A percentile compares a stretch with the other conserved stretches of the same genome.
Conservation (phyloP, 1,140 invertebrate species). For the Phocides pigmalion region DNA sequence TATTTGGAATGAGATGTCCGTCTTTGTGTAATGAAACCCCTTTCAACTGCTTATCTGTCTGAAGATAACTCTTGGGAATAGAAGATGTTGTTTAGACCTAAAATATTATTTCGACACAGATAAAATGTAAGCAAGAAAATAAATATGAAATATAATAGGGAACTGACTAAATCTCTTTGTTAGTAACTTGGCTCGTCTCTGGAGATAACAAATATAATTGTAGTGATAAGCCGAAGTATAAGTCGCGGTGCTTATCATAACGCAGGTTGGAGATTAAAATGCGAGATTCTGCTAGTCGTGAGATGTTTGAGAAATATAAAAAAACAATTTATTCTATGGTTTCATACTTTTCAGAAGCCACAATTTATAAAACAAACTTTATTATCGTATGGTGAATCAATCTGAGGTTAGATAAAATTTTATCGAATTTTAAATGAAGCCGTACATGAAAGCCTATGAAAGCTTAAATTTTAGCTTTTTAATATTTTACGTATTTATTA, state of each 20-base stretch:
- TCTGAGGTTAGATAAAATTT: too few relatives aligned
- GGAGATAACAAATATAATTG: slow-evolving; percentile 19
- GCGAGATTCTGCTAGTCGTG: background rate
- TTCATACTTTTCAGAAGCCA: too few relatives aligned
- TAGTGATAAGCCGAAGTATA: slow-evolving; percentile 20
- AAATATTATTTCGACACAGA: slow-evolving; percentile 9
- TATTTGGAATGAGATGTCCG: too few relatives aligned
- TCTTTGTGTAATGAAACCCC: slow-evolving; percentile 10
- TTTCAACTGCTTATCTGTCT: slow-evolving; percentile 2
- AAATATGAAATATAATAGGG: slow-evolving; percentile 16
- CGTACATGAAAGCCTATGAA: too few relatives aligned
- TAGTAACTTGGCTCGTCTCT: background rate
- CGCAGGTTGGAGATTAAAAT: background rate
- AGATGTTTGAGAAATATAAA: background rate
- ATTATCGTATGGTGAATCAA: too few relatives aligned
- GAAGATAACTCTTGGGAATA: slow-evolving; percentile 19
- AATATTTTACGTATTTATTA: too few relatives aligned
- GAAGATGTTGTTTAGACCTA: slow-evolving; percentile 17
- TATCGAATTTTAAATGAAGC: too few relatives aligned
- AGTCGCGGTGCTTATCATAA: slow-evolving; percentile 4
- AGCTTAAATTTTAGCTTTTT: too few relatives aligned
- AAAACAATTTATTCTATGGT: too few relatives aligned
- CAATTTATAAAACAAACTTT: too few relatives aligned
- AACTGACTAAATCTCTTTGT: slow-evolving; percentile 22
- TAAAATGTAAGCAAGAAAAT: slow-evolving; percentile 10